These are phyloP conservation scores for Zapus hudsonius DNA, from an alignment of 2,113 vertebrate genomes.

Conservation along the genomic window DNA sequence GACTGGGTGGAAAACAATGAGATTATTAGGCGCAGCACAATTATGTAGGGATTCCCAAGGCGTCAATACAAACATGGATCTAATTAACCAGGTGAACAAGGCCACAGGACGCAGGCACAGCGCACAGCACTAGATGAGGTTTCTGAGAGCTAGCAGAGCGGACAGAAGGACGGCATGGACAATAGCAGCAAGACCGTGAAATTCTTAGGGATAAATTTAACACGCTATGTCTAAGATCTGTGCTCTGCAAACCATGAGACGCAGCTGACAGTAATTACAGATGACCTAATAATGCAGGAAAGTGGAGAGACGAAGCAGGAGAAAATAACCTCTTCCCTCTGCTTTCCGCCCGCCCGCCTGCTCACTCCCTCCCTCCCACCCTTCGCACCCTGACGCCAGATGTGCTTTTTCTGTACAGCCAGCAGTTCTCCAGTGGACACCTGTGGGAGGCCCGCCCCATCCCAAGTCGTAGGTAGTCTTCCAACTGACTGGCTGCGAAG, in stretches of 20 bases:
- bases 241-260: neutral
- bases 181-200: neutral
- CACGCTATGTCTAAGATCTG: neutral
- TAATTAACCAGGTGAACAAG: neutral
- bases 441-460: neutral
- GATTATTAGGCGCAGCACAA: neutral
- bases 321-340: neutral
- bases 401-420: conserved; percentile 9
- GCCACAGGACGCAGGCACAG: neutral
- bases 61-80: neutral
- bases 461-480: neutral
- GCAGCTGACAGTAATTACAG: neutral
- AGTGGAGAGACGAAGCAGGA: neutral
- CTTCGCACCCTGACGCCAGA: conserved; percentile 22
- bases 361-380: too few species aligned
- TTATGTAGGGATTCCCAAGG: neutral
- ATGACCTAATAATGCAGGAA: neutral
- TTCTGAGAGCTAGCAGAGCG: neutral
- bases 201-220: neutral
- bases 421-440: neutral
- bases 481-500: neutral
- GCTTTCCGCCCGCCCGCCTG: neutral
- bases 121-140: accelerated
- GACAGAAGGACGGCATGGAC: neutral
- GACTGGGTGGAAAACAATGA: neutral